These are phyloP conservation scores for Poeciliopsis infans DNA, from an alignment of 2,797 vertebrate species.

Conservation along the genomic window DNA sequence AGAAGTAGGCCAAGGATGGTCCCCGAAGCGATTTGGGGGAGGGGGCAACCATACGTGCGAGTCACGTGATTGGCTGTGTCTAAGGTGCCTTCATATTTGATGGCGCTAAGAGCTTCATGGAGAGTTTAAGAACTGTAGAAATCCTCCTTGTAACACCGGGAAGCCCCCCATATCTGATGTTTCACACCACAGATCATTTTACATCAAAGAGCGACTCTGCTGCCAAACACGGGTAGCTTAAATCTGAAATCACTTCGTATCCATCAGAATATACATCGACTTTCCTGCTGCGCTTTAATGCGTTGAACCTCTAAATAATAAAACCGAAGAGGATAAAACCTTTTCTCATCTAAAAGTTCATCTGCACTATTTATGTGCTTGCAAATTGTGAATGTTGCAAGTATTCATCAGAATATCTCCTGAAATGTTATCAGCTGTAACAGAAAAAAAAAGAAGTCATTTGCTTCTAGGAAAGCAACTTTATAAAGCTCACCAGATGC, in stretches of 20 bases:
- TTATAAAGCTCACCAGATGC: conserved; percentile 85
- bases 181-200: conserved; percentile 16
- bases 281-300: conserved; percentile 44
- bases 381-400: not conserved
- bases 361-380: conserved; percentile 2
- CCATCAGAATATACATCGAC: conserved; percentile 33
- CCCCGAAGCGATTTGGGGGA: conserved; percentile 55
- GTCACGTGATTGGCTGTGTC: conserved; percentile 64
- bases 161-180: conserved; percentile 29
- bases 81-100: conserved; percentile 55
- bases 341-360: conserved; percentile 27
- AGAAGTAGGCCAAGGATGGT: conserved; percentile 80
- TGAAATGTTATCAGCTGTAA: not conserved
- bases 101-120: conserved; percentile 25
- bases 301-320: conserved; percentile 28
- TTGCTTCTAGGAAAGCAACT: not conserved
- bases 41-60: conserved; percentile 32
- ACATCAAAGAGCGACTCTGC: conserved; percentile 43
- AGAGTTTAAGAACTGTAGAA: conserved; percentile 31
- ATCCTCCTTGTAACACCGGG: conserved; percentile 1
- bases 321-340: conserved; percentile 40
- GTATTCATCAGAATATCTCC: not conserved
- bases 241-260: conserved; percentile 45
- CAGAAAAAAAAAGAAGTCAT: not conserved
- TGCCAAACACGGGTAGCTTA: conserved; percentile 24